Conservation (phyloP, 2,113 vertebrate species). For the Trochalopteron elliotii region DNA sequence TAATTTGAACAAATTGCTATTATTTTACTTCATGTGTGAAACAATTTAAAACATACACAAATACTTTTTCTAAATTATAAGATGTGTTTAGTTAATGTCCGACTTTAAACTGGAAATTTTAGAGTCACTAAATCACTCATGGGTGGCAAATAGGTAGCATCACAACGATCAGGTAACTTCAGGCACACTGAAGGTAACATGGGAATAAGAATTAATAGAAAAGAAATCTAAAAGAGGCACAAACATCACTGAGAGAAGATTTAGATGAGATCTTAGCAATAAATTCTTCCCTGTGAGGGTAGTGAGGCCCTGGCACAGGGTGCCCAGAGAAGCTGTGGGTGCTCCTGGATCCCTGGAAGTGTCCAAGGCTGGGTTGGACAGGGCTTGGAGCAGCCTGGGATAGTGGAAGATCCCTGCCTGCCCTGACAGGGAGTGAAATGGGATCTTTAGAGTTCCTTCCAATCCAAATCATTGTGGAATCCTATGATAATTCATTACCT, state of each 20-base stretch:
- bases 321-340: background rate
- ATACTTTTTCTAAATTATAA: background rate
- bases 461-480: rapidly evolving
- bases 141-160: background rate
- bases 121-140: background rate
- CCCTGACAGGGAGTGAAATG: rapidly evolving
- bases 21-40: background rate
- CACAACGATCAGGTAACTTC: background rate
- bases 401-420: background rate
- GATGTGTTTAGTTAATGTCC: background rate
- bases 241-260: background rate
- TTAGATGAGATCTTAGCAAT: background rate
- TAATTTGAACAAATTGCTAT: background rate
- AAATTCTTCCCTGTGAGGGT: background rate
- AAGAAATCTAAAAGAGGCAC: background rate
- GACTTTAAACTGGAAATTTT: background rate
- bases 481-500: background rate
- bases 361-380: rapidly evolving
- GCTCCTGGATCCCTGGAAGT: background rate
- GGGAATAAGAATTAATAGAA: background rate
- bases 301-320: rapidly evolving
- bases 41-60: background rate
- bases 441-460: background rate
- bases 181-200: background rate
- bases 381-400: background rate